A percentile compares a stretch with the other conserved stretches of the same genome.
These are phyloP conservation scores for Scaptomyza parva DNA, from an alignment of 2,888 invertebrate genomes.

Conservation along the genomic window DNA sequence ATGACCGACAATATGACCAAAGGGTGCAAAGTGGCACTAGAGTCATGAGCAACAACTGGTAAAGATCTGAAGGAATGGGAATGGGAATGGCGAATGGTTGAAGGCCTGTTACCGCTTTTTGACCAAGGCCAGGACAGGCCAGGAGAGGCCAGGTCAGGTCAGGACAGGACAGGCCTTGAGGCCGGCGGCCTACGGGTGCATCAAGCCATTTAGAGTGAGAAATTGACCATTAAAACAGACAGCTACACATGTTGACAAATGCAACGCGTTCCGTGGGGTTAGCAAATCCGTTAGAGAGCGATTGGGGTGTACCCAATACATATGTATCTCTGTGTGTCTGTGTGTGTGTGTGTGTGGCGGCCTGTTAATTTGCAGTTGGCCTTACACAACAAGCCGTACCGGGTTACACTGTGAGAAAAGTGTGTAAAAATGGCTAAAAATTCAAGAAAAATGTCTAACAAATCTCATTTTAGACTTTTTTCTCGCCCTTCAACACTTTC, in stretches of 20 bases:
- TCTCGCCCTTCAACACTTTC: too few relatives aligned
- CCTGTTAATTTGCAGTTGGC: conserved; percentile 36
- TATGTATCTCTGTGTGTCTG: too few relatives aligned
- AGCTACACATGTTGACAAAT: conserved; percentile 80
- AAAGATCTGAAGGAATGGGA: neutral
- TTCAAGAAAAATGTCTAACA: too few relatives aligned
- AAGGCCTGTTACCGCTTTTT: conserved; percentile 15
- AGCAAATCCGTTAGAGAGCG: neutral
- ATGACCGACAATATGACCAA: neutral
- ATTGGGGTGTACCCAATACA: neutral
- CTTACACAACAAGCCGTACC: conserved; percentile 9
- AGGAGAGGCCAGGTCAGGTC: conserved; percentile 3
- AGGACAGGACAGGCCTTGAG: conserved; percentile 15
- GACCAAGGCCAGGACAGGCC: conserved; percentile 8
- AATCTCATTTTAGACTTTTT: too few relatives aligned
- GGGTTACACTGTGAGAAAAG: neutral
- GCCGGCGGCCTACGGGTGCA: conserved; percentile 24
- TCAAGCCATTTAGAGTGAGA: conserved; percentile 82
- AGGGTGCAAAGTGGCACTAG: conserved; percentile 27
- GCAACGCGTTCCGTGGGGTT: conserved; percentile 51
- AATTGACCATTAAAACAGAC: conserved; percentile 83
- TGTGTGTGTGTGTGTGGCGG: conserved; percentile 7
- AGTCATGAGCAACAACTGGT: conserved; percentile 15
- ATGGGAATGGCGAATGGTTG: conserved; percentile 6
- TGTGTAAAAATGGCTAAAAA: neutral